Evolutionary conservation across 2,113 vertebrate species (phyloP).

Genomic region (Excalfactoria chinensis): DNA sequence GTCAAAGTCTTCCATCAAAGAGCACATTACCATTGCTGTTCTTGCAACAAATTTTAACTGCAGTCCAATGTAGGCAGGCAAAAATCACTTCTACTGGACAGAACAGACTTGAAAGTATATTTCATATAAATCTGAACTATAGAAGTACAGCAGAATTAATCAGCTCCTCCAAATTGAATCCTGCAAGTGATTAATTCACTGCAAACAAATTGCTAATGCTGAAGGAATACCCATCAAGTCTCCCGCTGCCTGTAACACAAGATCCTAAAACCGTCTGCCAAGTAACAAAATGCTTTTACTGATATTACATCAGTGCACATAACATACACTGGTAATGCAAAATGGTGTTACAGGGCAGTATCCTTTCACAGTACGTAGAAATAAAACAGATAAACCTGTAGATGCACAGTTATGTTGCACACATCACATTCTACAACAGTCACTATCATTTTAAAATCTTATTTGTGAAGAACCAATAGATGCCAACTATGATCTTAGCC

Average conservation of each 20-base stretch:
- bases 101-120: background rate
- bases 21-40: background rate
- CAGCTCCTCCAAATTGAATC: background rate
- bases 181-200: background rate
- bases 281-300: constrained; percentile 11
- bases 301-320: constrained; percentile 22
- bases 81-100: background rate
- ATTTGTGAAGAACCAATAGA: background rate
- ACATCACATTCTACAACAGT: background rate
- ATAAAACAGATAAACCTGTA: background rate
- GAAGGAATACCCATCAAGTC: background rate
- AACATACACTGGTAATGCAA: background rate
- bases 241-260: constrained; percentile 1
- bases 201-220: background rate
- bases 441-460: background rate
- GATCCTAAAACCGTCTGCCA: background rate
- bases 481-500: background rate
- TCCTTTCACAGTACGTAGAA: background rate
- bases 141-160: background rate
- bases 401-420: background rate
- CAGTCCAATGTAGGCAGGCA: background rate
- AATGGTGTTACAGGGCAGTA: background rate
- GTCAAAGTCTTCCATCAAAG: background rate
- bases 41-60: background rate
- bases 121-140: background rate